Conservation (phyloP, 2,797 vertebrate genomes). For the Cuniculus paca region DNA sequence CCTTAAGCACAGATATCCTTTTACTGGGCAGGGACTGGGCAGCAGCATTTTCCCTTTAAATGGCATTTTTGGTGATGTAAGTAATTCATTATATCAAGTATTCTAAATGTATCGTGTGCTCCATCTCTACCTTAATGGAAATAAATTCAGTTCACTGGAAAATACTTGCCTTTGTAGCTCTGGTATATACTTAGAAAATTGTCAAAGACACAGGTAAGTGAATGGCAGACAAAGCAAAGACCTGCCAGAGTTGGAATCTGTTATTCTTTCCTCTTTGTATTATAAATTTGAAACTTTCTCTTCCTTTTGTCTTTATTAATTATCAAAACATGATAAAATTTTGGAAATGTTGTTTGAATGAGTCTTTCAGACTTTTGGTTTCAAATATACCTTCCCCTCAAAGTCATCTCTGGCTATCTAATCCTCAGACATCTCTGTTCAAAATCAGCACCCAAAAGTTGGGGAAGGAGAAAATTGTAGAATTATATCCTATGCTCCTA, state of each 20-base stretch:
- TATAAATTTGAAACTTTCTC: neutral
- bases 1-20: neutral
- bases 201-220: neutral
- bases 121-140: neutral
- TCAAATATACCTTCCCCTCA: neutral
- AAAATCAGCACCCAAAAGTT: neutral
- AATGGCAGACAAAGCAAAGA: neutral
- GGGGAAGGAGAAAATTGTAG: neutral
- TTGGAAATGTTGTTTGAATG: neutral
- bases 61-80: neutral
- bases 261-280: neutral
- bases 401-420: neutral
- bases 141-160: neutral
- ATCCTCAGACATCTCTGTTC: neutral
- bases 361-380: neutral
- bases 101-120: neutral
- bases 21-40: neutral
- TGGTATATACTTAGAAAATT: neutral
- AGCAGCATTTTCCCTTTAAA: neutral
- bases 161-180: neutral
- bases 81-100: neutral
- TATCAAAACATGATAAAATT: neutral
- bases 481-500: neutral
- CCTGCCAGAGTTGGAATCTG: neutral
- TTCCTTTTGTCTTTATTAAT: slow-evolving; percentile 52